A percentile compares a stretch with the other conserved stretches of the same genome.
These are phyloP conservation scores for Tolypeutes matacus DNA, from an alignment of 2,797 vertebrate species.

Conservation along the genomic window DNA sequence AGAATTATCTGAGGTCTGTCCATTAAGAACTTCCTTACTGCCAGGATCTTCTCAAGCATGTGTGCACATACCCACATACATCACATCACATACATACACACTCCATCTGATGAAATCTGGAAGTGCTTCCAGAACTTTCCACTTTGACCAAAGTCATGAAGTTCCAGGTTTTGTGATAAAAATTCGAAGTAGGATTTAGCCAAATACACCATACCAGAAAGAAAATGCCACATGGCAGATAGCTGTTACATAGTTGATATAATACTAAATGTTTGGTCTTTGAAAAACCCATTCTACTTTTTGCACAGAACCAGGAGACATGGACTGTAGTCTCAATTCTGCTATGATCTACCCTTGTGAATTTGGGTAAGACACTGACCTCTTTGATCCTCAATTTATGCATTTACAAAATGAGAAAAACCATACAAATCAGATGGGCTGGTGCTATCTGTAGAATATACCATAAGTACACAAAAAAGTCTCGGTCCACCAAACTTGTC, in stretches of 20 bases:
- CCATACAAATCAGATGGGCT: not conserved
- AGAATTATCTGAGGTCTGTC: not conserved
- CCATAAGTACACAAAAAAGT: not conserved
- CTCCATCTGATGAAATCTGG: not conserved
- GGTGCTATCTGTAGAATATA: not conserved
- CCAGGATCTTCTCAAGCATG: not conserved
- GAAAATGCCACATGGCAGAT: not conserved
- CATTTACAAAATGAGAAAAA: not conserved
- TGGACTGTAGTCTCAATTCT: not conserved
- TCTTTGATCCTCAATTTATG: not conserved
- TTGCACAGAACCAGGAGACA: not conserved
- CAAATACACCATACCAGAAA: conserved; percentile 4
- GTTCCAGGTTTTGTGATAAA: conserved; percentile 34
- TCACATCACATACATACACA: not conserved
- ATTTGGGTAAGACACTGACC: not conserved
- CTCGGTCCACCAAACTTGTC: not conserved
- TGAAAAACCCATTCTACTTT: conserved; percentile 2
- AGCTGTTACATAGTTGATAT: not conserved
- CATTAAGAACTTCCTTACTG: not conserved
- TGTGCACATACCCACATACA: not conserved
- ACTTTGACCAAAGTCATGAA: not conserved
- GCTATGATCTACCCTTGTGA: not conserved
- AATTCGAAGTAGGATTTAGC: conserved; percentile 21
- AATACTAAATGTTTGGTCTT: conserved; percentile 1
- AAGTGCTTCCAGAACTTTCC: conserved; percentile 64